Base-by-base conservation (phyloP, 2,797 vertebrate genomes). In the Tarsius wallacei region DNA sequence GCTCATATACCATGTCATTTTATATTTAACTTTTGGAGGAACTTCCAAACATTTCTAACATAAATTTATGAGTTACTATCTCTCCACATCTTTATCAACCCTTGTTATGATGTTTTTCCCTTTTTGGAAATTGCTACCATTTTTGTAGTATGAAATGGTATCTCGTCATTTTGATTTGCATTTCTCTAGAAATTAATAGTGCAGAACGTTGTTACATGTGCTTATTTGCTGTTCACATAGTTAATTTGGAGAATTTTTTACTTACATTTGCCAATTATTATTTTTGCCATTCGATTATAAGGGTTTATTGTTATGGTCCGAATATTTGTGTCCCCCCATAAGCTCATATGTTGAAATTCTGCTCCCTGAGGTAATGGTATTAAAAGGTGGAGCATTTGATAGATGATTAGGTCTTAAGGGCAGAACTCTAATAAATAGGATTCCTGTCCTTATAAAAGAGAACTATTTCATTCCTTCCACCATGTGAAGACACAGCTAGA, bases 341-440 rank as follows among this genome's bases (percentile, higher is more conserved):
- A 33, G 28, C n/a, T 47, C 31, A n/a, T 49, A 66, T 28, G 12
- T 49, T 57, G 3, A 66, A 31, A 74, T 76, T 76, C 28, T 28
- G 66, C 28, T 2, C 3, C 61, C 28, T 31, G 76, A 12, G 8
- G 10, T 64, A 28, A 73, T 28, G 17, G 22, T 5, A 64, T 66
- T n/a, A 76, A 3, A 21, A 57, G 6, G 3, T 55, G 24, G 1
- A 9, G 2, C 2, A 8, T 55, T 26, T 49, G 1, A 8, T 28
- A 49, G 16, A 76, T 83, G 8, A 36, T 36, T 94, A 83, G 5
- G 10, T 81, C n/a, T 26, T 26, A 4, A 73, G 14, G 7, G 4
- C 28, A 26, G 4, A 59, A 15, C 33, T 5, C 49, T 82, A n/a
- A 47, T 66, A 33, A n/a, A 5, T 57, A 24, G 8, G 26, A 89